These are phyloP conservation scores for Thamnophis elegans DNA, from an alignment of 2,797 vertebrate genomes.

Conservation along the genomic window DNA sequence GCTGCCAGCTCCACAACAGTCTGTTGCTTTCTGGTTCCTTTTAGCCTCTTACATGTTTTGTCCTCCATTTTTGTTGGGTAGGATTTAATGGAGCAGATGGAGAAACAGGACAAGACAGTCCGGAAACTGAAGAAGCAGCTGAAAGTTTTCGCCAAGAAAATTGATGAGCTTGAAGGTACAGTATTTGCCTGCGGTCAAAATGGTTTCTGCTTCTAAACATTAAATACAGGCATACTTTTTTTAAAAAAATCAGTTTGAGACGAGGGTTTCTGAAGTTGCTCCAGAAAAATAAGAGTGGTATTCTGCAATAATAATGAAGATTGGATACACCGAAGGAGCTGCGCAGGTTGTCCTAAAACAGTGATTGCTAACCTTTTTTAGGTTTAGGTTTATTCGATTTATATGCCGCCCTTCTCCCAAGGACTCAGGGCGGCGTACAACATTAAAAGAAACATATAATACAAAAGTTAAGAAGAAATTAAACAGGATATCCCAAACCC, in stretches of 20 bases:
- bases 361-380: too few species aligned
- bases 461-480: too few species aligned
- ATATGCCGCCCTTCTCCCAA: too few species aligned
- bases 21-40: background rate
- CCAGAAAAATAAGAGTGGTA: background rate
- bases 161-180: conserved; percentile 94
- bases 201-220: conserved; percentile 10
- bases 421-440: too few species aligned
- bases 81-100: conserved; percentile 98
- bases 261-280: background rate
- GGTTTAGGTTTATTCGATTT: too few species aligned
- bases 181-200: background rate
- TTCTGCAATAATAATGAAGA: background rate
- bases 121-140: conserved; percentile 98
- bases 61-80: conserved; percentile 64
- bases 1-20: too few species aligned
- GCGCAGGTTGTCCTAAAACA: conserved; percentile 3
- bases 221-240: background rate
- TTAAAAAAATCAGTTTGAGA: too few species aligned
- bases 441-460: too few species aligned
- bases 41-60: conserved; percentile 19
- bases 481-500: too few species aligned
- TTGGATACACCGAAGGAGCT: background rate
- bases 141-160: conserved; percentile 97
- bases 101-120: conserved; percentile 97